These are phyloP conservation scores for Myotis brandtii DNA, from an alignment of 2,113 vertebrate species.

Conservation along the genomic window DNA sequence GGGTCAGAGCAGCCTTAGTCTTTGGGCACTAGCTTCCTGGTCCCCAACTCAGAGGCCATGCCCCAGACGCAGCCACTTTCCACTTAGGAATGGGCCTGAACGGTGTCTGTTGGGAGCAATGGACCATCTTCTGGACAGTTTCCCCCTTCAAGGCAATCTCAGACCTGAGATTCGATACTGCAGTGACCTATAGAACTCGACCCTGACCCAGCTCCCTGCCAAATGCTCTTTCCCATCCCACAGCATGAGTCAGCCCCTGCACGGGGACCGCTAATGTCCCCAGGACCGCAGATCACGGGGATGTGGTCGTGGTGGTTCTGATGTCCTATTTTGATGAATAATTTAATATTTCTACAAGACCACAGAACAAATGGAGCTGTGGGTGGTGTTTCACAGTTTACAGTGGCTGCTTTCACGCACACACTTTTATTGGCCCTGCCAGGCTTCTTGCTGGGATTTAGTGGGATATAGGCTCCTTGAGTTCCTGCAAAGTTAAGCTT, in stretches of 20 bases:
- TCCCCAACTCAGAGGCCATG: background rate
- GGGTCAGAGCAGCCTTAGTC: background rate
- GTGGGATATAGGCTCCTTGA: background rate
- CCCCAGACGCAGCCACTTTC: background rate
- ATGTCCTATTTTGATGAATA: slow-evolving; percentile 65
- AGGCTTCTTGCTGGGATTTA: slow-evolving; percentile 30
- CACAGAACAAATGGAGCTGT: background rate
- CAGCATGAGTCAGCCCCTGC: background rate
- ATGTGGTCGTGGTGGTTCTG: background rate
- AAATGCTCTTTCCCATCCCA: background rate
- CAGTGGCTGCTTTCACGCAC: background rate
- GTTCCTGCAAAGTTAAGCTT: slow-evolving; percentile 21
- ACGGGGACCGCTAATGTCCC: background rate
- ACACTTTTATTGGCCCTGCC: background rate
- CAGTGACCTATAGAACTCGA: background rate
- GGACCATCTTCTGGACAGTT: background rate
- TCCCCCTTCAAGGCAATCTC: background rate
- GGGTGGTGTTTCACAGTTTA: background rate
- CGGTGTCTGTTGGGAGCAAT: background rate
- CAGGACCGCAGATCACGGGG: background rate
- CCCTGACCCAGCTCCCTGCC: background rate
- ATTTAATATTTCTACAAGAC: slow-evolving; percentile 58
- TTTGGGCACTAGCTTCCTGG: background rate
- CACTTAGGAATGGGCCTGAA: background rate
- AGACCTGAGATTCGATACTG: background rate